Conservation (phyloP, 2,797 vertebrate species). For the Moxostoma hubbsi region DNA sequence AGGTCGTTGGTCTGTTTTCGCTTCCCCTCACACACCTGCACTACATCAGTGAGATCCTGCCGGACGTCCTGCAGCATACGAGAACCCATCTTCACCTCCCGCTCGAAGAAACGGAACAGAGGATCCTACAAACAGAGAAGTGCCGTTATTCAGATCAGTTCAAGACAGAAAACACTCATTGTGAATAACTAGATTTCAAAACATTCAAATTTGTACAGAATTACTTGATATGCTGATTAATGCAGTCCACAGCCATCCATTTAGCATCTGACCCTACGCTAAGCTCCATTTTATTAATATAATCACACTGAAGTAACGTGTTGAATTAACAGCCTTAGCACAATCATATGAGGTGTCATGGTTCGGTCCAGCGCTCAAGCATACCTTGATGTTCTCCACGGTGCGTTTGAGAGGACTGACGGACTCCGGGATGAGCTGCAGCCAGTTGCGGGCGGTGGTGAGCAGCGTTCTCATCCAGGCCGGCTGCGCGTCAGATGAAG, state of each 20-base stretch:
- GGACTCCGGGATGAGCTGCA: constrained; percentile 91
- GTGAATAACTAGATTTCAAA: no score
- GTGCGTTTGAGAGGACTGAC: constrained; percentile 94
- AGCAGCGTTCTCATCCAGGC: constrained; percentile 97
- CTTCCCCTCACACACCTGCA: constrained; percentile 94
- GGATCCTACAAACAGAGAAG: constrained; percentile 83
- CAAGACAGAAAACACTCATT: no score
- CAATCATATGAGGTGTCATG: no score
- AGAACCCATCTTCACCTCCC: constrained; percentile 97
- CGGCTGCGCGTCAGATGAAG: constrained; percentile 89
- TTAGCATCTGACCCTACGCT: no score
- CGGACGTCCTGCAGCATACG: constrained; percentile 94
- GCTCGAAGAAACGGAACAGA: constrained; percentile 96
- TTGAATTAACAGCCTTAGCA: no score
- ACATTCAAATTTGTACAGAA: no score
- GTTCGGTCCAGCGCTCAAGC: not conserved
- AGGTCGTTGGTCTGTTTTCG: constrained; percentile 98
- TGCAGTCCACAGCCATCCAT: no score
- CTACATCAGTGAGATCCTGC: constrained; percentile 93
- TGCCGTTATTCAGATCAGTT: not conserved
- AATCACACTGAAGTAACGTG: no score
- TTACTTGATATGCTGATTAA: no score
- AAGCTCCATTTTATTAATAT: no score
- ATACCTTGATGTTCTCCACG: constrained; percentile 98
- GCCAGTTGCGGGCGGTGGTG: constrained; percentile 94